Conservation (phyloP, 2,888 invertebrate species). For the Neoaliturus tenellus region DNA sequence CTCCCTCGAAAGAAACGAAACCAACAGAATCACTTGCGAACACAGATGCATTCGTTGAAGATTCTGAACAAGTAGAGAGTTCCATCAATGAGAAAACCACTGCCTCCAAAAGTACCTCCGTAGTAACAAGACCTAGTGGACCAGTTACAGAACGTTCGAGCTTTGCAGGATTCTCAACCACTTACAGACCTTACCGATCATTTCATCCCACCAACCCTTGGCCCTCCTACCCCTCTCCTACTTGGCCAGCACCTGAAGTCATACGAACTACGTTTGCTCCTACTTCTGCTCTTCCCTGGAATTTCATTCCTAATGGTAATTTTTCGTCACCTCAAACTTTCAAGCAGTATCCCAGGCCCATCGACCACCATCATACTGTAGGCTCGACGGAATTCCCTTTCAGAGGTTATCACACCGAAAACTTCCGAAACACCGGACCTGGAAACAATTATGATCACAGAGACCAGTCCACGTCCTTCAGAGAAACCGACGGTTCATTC, state of each 20-base stretch:
- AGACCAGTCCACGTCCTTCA: not conserved
- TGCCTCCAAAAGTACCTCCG: not conserved
- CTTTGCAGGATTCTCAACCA: not conserved
- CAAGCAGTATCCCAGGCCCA: not conserved
- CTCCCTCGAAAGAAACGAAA: not conserved
- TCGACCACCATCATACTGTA: not conserved
- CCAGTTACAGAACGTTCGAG: not conserved
- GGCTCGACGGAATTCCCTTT: not conserved
- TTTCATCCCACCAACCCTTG: not conserved
- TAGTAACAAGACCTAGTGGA: not conserved
- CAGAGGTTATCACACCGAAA: conserved; percentile 7
- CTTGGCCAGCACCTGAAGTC: not conserved
- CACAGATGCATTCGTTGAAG: not conserved
- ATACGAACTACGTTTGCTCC: not conserved
- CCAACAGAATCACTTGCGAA: not conserved
- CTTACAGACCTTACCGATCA: conserved; percentile 1
- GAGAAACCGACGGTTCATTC: not conserved
- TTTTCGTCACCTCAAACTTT: not conserved
- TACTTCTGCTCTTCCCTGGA: conserved; percentile 5
- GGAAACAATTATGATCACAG: not conserved
- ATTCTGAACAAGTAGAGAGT: conserved; percentile 31
- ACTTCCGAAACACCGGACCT: not conserved
- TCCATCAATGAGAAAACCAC: not conserved
- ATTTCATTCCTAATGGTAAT: not conserved
- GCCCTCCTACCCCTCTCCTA: not conserved